phyloP scores from a whole-genome alignment of 35 echinoderm and acorn worm genomes.

The Heliocidaris tuberculata region DNA sequence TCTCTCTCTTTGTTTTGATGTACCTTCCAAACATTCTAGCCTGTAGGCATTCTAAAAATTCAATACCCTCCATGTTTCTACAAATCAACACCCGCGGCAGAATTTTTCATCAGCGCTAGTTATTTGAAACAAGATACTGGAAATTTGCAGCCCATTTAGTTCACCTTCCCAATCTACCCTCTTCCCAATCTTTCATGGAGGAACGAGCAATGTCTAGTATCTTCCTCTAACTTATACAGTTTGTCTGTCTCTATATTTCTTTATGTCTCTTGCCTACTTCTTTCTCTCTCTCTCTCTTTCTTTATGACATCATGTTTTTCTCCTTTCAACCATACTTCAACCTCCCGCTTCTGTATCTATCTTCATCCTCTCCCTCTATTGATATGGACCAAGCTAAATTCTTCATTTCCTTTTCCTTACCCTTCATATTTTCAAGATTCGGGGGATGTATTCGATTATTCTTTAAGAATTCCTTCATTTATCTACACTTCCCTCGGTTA shows the following conservation, averaged over 20 bases:
- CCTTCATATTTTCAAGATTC: no score
- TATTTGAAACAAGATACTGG: slow-evolving; percentile 14
- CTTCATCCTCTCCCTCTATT: not conserved
- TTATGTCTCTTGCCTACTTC: not conserved
- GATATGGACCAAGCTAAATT: not conserved
- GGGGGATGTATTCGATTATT: no score
- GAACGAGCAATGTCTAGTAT: not conserved
- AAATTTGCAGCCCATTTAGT: slow-evolving; percentile 37
- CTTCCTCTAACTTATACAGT: not conserved
- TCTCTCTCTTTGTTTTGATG: not conserved
- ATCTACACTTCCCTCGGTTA: no score
- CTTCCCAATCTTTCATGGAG: not conserved
- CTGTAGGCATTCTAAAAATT: not conserved
- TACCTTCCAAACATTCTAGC: slow-evolving; percentile 10
- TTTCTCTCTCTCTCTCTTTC: not conserved
- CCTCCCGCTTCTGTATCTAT: not conserved
- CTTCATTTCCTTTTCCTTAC: not conserved
- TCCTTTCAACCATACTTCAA: not conserved
- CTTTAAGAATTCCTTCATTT: no score
- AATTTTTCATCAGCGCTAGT: slow-evolving; percentile 5
- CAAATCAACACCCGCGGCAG: slow-evolving; percentile 17
- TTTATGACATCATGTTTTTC: not conserved
- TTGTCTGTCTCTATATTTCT: not conserved
- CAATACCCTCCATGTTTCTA: slow-evolving; percentile 25
- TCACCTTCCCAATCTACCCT: slow-evolving; percentile 8